These are phyloP conservation scores for Oncopeltus fasciatus DNA, from an alignment of 1,140 invertebrate genomes.

Conservation along the genomic window DNA sequence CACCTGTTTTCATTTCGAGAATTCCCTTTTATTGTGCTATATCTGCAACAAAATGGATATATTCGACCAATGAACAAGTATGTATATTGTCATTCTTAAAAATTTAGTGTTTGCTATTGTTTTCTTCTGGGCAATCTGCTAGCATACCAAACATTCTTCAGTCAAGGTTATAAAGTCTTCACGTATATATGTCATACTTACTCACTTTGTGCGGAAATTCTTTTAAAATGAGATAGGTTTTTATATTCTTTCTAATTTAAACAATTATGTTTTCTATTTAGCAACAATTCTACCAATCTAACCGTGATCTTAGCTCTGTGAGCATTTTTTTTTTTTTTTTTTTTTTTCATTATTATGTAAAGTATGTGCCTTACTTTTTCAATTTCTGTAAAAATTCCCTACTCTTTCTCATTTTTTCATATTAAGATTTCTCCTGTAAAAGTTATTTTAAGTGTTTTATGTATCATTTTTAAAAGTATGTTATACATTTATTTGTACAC, in stretches of 20 bases:
- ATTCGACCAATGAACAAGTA: background rate
- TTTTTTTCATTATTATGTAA: background rate
- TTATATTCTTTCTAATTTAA: background rate
- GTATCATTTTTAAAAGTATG: no score
- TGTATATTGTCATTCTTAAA: background rate
- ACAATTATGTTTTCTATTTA: background rate
- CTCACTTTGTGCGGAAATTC: background rate
- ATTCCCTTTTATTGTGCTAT: background rate
- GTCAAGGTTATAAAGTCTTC: background rate
- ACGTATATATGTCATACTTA: background rate
- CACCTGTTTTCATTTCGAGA: background rate
- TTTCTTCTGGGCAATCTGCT: background rate
- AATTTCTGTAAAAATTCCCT: background rate
- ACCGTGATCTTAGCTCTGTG: background rate
- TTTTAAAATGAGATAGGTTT: background rate
- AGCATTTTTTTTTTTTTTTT: background rate
- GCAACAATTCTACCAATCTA: background rate
- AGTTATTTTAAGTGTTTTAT: no score
- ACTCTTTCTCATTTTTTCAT: background rate
- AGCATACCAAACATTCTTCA: slow-evolving; percentile 1
- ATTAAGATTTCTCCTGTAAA: background rate
- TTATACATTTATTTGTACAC: no score
- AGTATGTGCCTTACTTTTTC: background rate
- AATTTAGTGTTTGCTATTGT: background rate
- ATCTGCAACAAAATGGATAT: no score